Percentiles rank a stretch among this genome's conserved stretches.
phyloP scores from a whole-genome alignment of 2,113 vertebrate species.

The Psettodes erumei region DNA sequence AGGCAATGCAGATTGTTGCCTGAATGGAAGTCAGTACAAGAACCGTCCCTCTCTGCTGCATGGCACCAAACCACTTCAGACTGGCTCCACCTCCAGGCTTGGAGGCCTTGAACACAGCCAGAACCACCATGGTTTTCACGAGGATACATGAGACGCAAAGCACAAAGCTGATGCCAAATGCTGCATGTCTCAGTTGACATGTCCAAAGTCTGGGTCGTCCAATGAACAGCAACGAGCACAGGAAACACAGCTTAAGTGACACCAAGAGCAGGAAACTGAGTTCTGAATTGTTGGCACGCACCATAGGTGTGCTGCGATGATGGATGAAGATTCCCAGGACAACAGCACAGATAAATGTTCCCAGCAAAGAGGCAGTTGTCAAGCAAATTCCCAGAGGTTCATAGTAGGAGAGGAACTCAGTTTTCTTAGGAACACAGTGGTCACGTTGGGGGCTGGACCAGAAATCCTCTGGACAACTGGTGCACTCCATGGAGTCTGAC shows the following conservation, averaged over 20 bases:
- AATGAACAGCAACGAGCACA: constrained; percentile 61
- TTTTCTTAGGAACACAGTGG: constrained; percentile 71
- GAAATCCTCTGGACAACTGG: constrained; percentile 73
- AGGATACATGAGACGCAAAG: constrained; percentile 16
- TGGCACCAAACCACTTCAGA: constrained; percentile 13
- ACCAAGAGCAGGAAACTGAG: constrained; percentile 74
- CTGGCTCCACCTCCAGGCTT: constrained; percentile 43
- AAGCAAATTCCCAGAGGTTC: constrained; percentile 69
- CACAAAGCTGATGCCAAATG: constrained; percentile 1
- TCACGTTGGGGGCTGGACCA: constrained; percentile 72
- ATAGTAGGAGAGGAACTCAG: constrained; percentile 76
- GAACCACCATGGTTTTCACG: constrained; percentile 35
- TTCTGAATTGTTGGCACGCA: constrained; percentile 79
- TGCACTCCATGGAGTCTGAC: constrained; percentile 70
- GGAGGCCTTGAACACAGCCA: constrained; percentile 34
- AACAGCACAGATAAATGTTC: constrained; percentile 28
- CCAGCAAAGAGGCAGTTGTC: not conserved
- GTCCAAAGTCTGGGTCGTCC: not conserved
- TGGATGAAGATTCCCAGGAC: constrained; percentile 58
- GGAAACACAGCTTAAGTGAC: constrained; percentile 77
- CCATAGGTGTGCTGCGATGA: constrained; percentile 70
- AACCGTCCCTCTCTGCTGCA: too few species aligned
- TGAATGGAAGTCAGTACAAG: constrained; percentile 32
- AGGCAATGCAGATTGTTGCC: constrained; percentile 63
- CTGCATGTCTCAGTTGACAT: not conserved